Evolutionary conservation across 2,113 vertebrate species (phyloP).

Genomic region (Tympanuchus pallidicinctus): DNA sequence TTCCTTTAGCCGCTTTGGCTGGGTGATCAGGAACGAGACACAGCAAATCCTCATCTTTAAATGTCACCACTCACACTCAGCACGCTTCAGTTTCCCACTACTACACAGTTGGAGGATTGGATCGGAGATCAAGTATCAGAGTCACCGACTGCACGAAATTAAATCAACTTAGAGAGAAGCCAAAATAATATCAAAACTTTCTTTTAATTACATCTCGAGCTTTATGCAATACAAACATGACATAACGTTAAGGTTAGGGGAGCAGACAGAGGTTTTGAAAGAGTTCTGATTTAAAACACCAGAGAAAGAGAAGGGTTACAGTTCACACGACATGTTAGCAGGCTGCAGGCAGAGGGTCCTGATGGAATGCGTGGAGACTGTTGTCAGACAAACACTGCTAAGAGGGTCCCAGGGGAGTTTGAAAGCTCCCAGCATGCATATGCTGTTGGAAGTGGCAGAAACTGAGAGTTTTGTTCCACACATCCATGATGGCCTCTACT

Average conservation of each 20-base stretch:
- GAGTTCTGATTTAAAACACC: neutral
- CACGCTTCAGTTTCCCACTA: neutral
- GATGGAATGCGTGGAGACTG: neutral
- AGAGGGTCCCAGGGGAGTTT: neutral
- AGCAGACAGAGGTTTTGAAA: neutral
- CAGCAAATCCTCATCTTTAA: conserved; percentile 42
- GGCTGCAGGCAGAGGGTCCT: neutral
- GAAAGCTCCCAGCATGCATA: neutral
- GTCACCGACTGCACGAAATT: neutral
- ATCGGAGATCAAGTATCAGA: conserved; percentile 38
- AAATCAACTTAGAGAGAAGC: neutral
- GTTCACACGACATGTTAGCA: neutral
- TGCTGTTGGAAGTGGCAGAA: neutral
- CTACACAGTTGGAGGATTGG: neutral
- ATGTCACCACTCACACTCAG: neutral
- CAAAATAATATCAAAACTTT: neutral
- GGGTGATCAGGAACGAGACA: conserved; percentile 11
- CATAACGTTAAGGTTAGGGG: neutral
- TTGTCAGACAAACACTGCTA: neutral
- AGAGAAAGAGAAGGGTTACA: rapidly evolving
- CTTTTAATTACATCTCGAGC: neutral
- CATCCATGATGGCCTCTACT: rapidly evolving
- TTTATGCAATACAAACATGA: neutral
- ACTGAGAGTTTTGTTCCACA: neutral
- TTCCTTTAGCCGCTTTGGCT: neutral